Evolutionary conservation across 2,888 invertebrate species (phyloP), one percentile per base, ranked within the genome.

Genomic region (Tetheella fluctuosa): DNA sequence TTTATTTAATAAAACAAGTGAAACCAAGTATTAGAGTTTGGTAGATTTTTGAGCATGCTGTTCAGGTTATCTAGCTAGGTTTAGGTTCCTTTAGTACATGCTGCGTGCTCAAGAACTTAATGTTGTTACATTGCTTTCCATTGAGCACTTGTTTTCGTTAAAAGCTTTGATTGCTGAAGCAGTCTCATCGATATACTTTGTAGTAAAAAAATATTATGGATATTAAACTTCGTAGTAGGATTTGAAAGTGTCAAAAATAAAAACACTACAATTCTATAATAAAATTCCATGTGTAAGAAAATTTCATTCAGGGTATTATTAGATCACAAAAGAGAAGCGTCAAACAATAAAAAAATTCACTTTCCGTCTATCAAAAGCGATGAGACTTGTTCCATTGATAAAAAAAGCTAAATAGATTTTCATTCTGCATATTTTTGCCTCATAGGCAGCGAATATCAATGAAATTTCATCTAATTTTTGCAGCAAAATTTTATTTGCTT

Each of bases 81-180:
- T 63, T 55, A 58, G 58, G 54, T 64, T 59, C 54, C 54, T 60
- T 63, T 63, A 25, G 66, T 65, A 60, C 89, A 89, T 90, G 88
- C 89, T 77, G 76, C 90, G 85, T 88, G 88, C 89, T 82, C 74
- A 79, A 77, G 76, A 76, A 72, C 59, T 63, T 64, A 60, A 60
- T 64, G 68, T 64, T 67, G 68, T 54, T 71, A 81, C 81, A 85
- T 85, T 89, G 85, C 88, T 86, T 87, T 85, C 86, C 81, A 85
- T 79, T 79, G 20, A 48, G 6, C 2, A 20, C 20, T 48, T 20
- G 10, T 42, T 17, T n/a, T 37, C 13, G 5, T 1, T 42, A n/a
- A 42, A n/a, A 17, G 15, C 0, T 39, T 15, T 15, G 1, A 39
- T 5, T 39, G 2, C 37, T 15, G 13, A 37, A 37, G 15, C 37